Percentiles rank a stretch among this genome's conserved stretches.
phyloP scores from a whole-genome alignment of 1,140 invertebrate species.

The Propsilocerus akamusi region DNA sequence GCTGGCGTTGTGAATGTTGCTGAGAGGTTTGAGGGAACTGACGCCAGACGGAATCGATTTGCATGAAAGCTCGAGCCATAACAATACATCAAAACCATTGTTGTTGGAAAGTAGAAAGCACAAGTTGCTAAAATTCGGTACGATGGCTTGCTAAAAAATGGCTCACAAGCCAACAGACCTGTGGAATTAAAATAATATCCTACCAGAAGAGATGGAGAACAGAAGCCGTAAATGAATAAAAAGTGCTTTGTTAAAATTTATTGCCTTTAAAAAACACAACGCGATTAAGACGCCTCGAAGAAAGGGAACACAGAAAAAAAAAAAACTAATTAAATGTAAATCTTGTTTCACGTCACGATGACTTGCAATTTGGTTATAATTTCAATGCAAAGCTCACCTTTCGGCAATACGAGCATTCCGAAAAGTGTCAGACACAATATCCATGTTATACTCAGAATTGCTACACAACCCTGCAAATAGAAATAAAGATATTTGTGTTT shows the following conservation, averaged over 20 bases:
- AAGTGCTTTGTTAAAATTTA: too few relatives aligned
- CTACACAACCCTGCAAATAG: slow-evolving; percentile 51
- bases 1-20: slow-evolving; percentile 8
- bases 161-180: slow-evolving; percentile 64
- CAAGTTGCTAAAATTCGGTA: slow-evolving; percentile 63
- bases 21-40: slow-evolving; percentile 21
- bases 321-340: too few relatives aligned
- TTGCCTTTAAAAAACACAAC: too few relatives aligned
- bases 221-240: too few relatives aligned
- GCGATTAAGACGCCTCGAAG: too few relatives aligned
- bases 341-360: too few relatives aligned
- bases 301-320: too few relatives aligned
- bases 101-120: slow-evolving; percentile 71
- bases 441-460: slow-evolving; percentile 63
- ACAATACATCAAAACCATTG: slow-evolving; percentile 78
- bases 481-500: slow-evolving; percentile 7
- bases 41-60: slow-evolving; percentile 49
- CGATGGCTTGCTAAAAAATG: slow-evolving; percentile 57
- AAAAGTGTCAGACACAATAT: slow-evolving; percentile 62
- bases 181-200: slow-evolving; percentile 74
- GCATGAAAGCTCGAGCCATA: slow-evolving; percentile 75
- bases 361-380: neutral
- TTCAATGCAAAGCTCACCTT: slow-evolving; percentile 25
- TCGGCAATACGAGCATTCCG: slow-evolving; percentile 54
- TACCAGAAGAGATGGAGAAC: slow-evolving; percentile 2